A percentile compares a stretch with the other conserved stretches of the same genome.
Conservation (phyloP, 2,888 invertebrate genomes). For the Argyresthia goedartella region DNA sequence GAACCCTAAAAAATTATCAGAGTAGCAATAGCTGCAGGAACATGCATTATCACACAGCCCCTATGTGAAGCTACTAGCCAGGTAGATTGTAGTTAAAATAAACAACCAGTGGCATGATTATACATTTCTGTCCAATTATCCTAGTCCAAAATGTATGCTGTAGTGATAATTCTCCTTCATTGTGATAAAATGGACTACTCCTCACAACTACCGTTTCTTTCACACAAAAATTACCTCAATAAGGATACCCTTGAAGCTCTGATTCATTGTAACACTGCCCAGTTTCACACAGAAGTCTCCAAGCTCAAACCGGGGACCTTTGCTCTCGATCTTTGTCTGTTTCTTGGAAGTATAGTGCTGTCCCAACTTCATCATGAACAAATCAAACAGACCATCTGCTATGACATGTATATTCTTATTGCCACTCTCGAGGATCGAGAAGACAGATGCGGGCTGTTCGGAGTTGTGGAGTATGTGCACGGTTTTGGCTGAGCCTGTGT, state of each 20-base stretch:
- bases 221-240: constrained; percentile 85
- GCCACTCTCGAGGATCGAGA: constrained; percentile 90
- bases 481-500: constrained; percentile 79
- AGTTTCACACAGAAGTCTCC: constrained; percentile 95
- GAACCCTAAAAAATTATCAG: too few relatives aligned
- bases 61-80: too few relatives aligned
- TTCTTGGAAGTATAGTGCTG: constrained; percentile 92
- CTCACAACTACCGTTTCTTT: too few relatives aligned
- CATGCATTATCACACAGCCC: too few relatives aligned
- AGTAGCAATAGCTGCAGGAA: too few relatives aligned
- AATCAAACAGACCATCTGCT: constrained; percentile 91
- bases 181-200: too few relatives aligned
- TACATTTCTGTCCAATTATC: too few relatives aligned
- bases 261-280: constrained; percentile 92
- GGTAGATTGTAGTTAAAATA: too few relatives aligned
- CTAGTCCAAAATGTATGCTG: too few relatives aligned
- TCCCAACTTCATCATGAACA: constrained; percentile 90
- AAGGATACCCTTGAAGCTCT: constrained; percentile 92
- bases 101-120: too few relatives aligned
- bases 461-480: constrained; percentile 96
- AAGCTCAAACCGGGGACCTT: constrained; percentile 88
- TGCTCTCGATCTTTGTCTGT: constrained; percentile 89
- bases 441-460: constrained; percentile 94
- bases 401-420: constrained; percentile 88
- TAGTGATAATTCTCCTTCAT: too few relatives aligned